phyloP scores from a whole-genome alignment of 2,113 vertebrate genomes.

The Monarcha castaneiventris region DNA sequence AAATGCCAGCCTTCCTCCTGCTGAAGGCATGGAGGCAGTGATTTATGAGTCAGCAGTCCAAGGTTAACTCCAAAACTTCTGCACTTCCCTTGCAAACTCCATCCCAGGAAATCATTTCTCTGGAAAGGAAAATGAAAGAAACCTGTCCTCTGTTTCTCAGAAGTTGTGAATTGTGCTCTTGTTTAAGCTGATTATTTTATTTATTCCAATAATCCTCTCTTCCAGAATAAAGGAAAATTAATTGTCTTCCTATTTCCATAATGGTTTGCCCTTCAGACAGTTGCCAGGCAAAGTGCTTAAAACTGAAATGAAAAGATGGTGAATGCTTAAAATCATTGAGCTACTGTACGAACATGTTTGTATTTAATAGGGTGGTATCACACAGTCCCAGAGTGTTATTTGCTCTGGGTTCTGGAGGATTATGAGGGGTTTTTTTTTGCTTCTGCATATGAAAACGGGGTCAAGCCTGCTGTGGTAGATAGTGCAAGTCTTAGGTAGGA shows the following conservation, averaged over 20 bases:
- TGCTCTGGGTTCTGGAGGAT: conserved; percentile 37
- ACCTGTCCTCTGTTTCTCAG: background rate
- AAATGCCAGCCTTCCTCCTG: background rate
- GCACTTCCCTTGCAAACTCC: background rate
- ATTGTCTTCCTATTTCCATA: conserved; percentile 45
- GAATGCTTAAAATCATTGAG: conserved; percentile 12
- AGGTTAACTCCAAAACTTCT: conserved; percentile 30
- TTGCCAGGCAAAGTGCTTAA: conserved; percentile 45
- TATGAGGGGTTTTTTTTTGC: background rate
- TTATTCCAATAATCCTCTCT: conserved; percentile 64
- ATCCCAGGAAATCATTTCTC: background rate
- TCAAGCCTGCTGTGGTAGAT: conserved; percentile 45
- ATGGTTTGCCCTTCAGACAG: conserved; percentile 56
- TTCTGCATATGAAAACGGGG: background rate
- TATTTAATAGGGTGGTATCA: conserved; percentile 12
- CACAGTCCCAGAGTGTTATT: conserved; percentile 5
- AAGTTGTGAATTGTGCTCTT: conserved; percentile 24
- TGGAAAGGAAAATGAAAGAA: background rate
- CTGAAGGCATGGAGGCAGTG: background rate
- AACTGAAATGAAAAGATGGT: conserved; percentile 43
- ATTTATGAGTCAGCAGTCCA: background rate
- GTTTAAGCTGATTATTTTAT: conserved; percentile 71
- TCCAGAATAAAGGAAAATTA: conserved; percentile 51
- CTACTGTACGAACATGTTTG: conserved; percentile 6
- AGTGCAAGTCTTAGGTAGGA: background rate